These are phyloP conservation scores for Drosophila hydei DNA, from an alignment of 1,140 invertebrate species.

Conservation along the genomic window DNA sequence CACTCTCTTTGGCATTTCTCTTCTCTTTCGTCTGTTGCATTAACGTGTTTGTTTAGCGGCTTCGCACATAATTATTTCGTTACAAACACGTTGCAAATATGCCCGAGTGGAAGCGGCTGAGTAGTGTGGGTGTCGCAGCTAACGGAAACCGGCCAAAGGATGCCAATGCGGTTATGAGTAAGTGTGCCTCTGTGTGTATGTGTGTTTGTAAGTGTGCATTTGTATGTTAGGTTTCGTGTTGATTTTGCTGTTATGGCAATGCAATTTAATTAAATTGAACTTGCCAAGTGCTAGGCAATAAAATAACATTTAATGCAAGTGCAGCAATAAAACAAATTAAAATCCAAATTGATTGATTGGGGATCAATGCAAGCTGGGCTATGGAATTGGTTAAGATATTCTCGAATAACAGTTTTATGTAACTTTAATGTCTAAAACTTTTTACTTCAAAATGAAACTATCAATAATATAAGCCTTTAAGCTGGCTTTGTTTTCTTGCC, in stretches of 20 bases:
- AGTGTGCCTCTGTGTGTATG: conserved; percentile 1
- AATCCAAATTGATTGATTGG: background rate
- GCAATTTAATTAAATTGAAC: conserved; percentile 62
- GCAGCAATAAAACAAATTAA: conserved; percentile 4
- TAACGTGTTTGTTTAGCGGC: conserved; percentile 58
- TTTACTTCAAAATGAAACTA: too few species aligned
- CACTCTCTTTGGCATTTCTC: conserved; percentile 7
- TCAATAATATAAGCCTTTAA: too few species aligned
- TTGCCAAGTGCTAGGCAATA: conserved; percentile 8
- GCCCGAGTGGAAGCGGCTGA: conserved; percentile 5
- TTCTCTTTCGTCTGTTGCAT: conserved; percentile 28
- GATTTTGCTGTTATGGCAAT: conserved; percentile 34
- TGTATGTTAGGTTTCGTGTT: conserved; percentile 31
- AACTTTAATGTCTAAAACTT: too few species aligned
- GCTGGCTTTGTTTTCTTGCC: too few species aligned
- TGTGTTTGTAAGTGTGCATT: conserved; percentile 3
- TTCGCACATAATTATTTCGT: conserved; percentile 65
- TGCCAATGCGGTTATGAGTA: conserved; percentile 22
- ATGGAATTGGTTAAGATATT: background rate
- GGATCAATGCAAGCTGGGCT: background rate
- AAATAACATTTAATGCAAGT: conserved; percentile 9
- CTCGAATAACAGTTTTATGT: too few species aligned
- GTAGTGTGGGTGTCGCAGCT: background rate
- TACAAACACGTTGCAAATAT: conserved; percentile 63
- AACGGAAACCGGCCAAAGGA: conserved; percentile 28